phyloP scores from a whole-genome alignment of 2,797 vertebrate genomes.

The Leptoclinus maculatus region DNA sequence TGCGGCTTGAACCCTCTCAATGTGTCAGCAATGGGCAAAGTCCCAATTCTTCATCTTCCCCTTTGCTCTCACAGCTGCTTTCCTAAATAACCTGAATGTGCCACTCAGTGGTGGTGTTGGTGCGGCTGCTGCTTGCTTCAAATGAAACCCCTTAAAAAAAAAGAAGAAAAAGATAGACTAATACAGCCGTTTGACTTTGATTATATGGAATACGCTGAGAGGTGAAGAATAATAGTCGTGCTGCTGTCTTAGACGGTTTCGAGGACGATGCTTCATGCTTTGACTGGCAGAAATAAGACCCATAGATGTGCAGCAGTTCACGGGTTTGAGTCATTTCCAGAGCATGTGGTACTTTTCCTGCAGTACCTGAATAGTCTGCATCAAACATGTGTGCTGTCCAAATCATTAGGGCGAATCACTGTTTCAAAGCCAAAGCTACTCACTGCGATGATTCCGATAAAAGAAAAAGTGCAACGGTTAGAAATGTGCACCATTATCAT shows the following conservation, averaged over 20 bases:
- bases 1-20: slow-evolving; percentile 36
- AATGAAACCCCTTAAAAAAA: slow-evolving; percentile 35
- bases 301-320: slow-evolving; percentile 35
- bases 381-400: slow-evolving; percentile 14
- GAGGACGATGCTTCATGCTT: slow-evolving; percentile 13
- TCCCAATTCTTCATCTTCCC: slow-evolving; percentile 29
- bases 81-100: slow-evolving; percentile 54
- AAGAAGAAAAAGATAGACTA: slow-evolving; percentile 20
- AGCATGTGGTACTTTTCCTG: slow-evolving; percentile 41
- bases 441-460: slow-evolving; percentile 8
- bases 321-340: slow-evolving; percentile 32
- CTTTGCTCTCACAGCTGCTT: slow-evolving; percentile 36
- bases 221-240: slow-evolving; percentile 6
- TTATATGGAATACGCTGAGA: slow-evolving; percentile 49
- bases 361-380: slow-evolving; percentile 23
- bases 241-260: slow-evolving; percentile 44
- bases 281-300: slow-evolving; percentile 27
- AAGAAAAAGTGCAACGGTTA: slow-evolving; percentile 15
- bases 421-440: slow-evolving; percentile 9
- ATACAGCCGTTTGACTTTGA: slow-evolving; percentile 62
- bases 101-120: slow-evolving; percentile 22
- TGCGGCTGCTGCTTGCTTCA: slow-evolving; percentile 35
- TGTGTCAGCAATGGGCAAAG: slow-evolving; percentile 52
- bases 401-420: slow-evolving; percentile 23
- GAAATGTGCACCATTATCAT: neutral